phyloP scores from a whole-genome alignment of 1,140 invertebrate genomes.

The Glossosoma conforme region DNA sequence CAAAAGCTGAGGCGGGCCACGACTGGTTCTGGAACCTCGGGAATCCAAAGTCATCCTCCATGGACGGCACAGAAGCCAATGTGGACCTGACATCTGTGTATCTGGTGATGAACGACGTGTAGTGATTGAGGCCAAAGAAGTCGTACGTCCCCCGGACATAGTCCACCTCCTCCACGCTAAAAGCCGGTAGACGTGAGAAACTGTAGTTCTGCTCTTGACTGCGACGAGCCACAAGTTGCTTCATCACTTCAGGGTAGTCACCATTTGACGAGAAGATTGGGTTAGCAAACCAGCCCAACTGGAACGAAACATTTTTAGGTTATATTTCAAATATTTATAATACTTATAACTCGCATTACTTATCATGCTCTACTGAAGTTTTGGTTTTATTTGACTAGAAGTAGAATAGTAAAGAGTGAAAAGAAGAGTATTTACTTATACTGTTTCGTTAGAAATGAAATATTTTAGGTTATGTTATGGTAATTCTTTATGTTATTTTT shows the following conservation, averaged over 20 bases:
- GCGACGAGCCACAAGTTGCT: slow-evolving; percentile 33
- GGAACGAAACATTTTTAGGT: no score
- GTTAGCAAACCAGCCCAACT: slow-evolving; percentile 36
- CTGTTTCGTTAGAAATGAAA: no score
- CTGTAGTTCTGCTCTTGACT: slow-evolving; percentile 37
- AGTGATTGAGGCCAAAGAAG: slow-evolving; percentile 36
- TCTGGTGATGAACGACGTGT: slow-evolving; percentile 28
- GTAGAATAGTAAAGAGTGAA: no score
- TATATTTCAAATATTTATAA: no score
- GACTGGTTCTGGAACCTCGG: slow-evolving; percentile 28
- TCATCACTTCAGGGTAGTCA: slow-evolving; percentile 38
- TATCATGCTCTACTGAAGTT: no score
- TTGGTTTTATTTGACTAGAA: no score
- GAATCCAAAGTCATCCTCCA: slow-evolving; percentile 23
- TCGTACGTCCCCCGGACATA: slow-evolving; percentile 48
- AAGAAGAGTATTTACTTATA: no score
- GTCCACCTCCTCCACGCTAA: slow-evolving; percentile 48
- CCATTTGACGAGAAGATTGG: slow-evolving; percentile 35
- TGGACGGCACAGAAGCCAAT: slow-evolving; percentile 16
- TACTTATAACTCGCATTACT: no score
- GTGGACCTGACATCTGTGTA: slow-evolving; percentile 18
- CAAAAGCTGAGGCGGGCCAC: slow-evolving; percentile 28
- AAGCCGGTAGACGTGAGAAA: slow-evolving; percentile 35
- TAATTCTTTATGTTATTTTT: no score
- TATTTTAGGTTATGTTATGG: no score